These are phyloP conservation scores for Drosophila rhopaloa DNA, from an alignment of 1,140 invertebrate genomes.

Conservation along the genomic window DNA sequence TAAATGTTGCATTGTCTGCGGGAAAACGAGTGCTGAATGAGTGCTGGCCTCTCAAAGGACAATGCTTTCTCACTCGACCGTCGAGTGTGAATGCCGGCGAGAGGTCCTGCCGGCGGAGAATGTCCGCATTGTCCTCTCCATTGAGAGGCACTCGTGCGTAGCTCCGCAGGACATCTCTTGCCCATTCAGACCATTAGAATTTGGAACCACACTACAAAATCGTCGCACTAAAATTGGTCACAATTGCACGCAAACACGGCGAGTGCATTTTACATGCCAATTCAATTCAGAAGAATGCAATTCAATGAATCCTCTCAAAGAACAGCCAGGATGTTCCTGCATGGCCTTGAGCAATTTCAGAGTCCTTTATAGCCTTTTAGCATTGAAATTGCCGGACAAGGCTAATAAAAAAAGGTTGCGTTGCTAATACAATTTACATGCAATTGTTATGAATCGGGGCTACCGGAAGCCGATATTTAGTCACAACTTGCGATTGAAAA, in stretches of 20 bases:
- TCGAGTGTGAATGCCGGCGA: constrained; percentile 71
- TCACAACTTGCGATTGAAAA: constrained; percentile 25
- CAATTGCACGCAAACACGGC: constrained; percentile 44
- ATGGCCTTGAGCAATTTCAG: constrained; percentile 31
- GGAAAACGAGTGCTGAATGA: constrained; percentile 59
- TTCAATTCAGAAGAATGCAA: constrained; percentile 56
- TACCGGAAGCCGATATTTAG: constrained; percentile 52
- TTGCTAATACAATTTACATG: constrained; percentile 53
- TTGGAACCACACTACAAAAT: constrained; percentile 35
- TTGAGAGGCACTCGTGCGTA: constrained; percentile 74
- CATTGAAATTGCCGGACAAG: constrained; percentile 36
- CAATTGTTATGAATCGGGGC: constrained; percentile 41
- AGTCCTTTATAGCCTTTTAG: constrained; percentile 51
- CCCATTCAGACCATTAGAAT: constrained; percentile 33
- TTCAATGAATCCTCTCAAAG: constrained; percentile 44
- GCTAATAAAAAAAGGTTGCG: constrained; percentile 39
- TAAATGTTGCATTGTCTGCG: constrained; percentile 44
- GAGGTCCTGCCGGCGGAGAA: constrained; percentile 44
- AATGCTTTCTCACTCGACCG: constrained; percentile 60
- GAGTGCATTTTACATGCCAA: constrained; percentile 73
- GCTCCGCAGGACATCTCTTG: constrained; percentile 66
- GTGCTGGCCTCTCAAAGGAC: constrained; percentile 58
- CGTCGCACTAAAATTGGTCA: constrained; percentile 50
- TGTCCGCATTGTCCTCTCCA: constrained; percentile 49
- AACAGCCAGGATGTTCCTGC: constrained; percentile 53